phyloP scores from a whole-genome alignment of 2,888 invertebrate genomes.

The Meliscaeva auricollis region DNA sequence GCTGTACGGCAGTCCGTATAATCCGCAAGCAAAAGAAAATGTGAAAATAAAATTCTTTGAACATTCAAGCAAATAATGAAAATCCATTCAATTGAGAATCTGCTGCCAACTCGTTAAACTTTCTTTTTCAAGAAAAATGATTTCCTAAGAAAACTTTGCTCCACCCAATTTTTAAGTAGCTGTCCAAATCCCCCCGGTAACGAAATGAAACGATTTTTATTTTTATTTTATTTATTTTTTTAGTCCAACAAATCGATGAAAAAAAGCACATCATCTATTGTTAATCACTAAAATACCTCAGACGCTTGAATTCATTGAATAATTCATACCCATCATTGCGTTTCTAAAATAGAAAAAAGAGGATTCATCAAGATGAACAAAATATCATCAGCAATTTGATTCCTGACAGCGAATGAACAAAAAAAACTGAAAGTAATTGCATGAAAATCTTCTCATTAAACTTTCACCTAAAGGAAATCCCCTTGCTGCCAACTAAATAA shows the following conservation, averaged over 20 bases:
- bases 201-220: conserved; percentile 54
- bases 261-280: conserved; percentile 45
- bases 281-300: conserved; percentile 54
- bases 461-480: conserved; percentile 43
- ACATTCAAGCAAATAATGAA: conserved; percentile 58
- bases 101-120: conserved; percentile 28
- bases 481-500: conserved; percentile 16
- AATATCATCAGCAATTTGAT: conserved; percentile 35
- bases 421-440: conserved; percentile 47
- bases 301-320: conserved; percentile 55
- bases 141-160: background rate
- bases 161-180: background rate
- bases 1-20: background rate
- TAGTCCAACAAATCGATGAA: conserved; percentile 47
- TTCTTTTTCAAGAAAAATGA: conserved; percentile 27
- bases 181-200: conserved; percentile 24
- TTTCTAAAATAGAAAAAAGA: background rate
- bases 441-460: conserved; percentile 59
- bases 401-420: conserved; percentile 10
- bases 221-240: background rate
- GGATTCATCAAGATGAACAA: background rate
- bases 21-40: conserved; percentile 17
- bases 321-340: conserved; percentile 67
- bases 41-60: conserved; percentile 48
- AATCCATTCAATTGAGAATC: conserved; percentile 55